Conservation (phyloP, 2,888 invertebrate species). For the Mythimna pallens region DNA sequence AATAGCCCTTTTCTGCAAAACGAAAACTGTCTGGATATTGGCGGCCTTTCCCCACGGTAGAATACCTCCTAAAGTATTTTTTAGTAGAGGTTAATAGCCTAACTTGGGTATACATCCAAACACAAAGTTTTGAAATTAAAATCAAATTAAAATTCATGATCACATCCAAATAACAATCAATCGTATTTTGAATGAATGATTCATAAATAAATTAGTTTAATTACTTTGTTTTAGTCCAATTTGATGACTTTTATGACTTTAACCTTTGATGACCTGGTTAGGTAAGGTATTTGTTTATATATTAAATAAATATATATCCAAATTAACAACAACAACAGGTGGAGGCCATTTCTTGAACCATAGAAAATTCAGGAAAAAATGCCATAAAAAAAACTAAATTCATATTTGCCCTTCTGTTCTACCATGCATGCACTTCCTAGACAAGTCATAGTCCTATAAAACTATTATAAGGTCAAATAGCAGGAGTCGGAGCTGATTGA, state of each 20-base stretch:
- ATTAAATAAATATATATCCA: background rate
- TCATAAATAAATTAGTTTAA: conserved; percentile 2
- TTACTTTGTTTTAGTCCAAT: conserved; percentile 20
- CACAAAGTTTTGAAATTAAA: background rate
- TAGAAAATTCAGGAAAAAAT: background rate
- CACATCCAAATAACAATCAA: conserved; percentile 12
- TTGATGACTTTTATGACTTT: conserved; percentile 22
- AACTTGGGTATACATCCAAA: background rate
- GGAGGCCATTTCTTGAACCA: background rate
- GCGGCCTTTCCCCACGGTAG: no score
- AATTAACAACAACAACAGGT: background rate
- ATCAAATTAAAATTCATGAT: conserved; percentile 4
- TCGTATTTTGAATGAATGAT: background rate
- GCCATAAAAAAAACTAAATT: background rate
- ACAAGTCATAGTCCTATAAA: no score
- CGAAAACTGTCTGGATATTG: no score
- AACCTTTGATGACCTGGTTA: conserved; percentile 12
- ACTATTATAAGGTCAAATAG: no score
- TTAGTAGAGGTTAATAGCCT: background rate
- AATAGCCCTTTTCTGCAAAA: no score
- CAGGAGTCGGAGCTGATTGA: no score
- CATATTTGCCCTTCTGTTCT: no score
- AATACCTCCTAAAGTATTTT: no score
- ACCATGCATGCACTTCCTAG: no score
- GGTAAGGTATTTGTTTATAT: background rate